Evolutionary conservation across 37 sponge, comb jelly and placozoan species (phyloP), one percentile per base, ranked within the genome.

Genomic region (Beroe ovata): DNA sequence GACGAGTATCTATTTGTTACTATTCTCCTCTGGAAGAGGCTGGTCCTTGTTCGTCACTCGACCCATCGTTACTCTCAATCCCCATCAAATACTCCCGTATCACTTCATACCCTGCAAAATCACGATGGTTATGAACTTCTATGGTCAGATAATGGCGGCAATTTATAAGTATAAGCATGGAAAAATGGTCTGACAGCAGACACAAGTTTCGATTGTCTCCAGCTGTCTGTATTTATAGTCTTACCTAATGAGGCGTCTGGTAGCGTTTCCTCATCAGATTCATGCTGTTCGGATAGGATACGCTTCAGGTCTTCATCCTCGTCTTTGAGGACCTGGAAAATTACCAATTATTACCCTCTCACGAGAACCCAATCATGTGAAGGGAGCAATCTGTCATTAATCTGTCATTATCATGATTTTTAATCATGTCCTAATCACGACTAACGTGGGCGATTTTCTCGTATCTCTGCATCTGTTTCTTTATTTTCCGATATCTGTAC

Each of bases 401-500:
- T n/a, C n/a, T n/a, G n/a, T n/a, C n/a, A n/a, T n/a, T n/a, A n/a
- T n/a, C n/a, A n/a, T n/a, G n/a, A n/a, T n/a, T n/a, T n/a, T n/a
- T n/a, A n/a, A n/a, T n/a, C n/a, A n/a, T n/a, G n/a, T n/a, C n/a
- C n/a, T n/a, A 47, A 47, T 47, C 11, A 47, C 11, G 11, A 11
- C 54, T 47, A 6, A 47, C 54, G 11, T 47, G 11, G 11, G 54
- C 54, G 11, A 47, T 11, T 47, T 47, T 61, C 26, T 61, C 63
- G 63, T 61, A 61, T 25, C 21, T 25, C 63, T 20, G 8, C 63
- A 61, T 4, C 28, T 61, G 26, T 61, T 61, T 61, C 28, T 61
- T 61, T 25, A 61, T 61, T 16, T 61, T 61, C 28, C 63, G 22
- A 16, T 61, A 61, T 38, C 38, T 69, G 71, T 69, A 69, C 8